Percentiles rank a stretch among this genome's conserved stretches.
These are phyloP conservation scores for Margarornis squamiger DNA, from an alignment of 2,797 vertebrate species.

Conservation along the genomic window DNA sequence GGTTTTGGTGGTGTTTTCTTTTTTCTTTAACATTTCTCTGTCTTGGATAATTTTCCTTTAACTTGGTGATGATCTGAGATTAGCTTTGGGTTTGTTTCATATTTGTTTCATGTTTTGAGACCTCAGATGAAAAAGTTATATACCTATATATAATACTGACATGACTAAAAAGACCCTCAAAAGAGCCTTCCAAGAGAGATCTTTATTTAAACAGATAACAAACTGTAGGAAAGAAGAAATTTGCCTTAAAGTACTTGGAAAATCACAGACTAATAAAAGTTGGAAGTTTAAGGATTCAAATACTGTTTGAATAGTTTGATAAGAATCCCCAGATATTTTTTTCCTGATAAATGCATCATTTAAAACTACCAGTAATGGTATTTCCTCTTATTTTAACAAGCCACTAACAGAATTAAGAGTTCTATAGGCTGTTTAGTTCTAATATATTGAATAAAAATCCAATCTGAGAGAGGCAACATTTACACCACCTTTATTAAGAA, in stretches of 20 bases:
- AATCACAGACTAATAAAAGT: not conserved
- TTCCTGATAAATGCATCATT: not conserved
- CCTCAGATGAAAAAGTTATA: not conserved
- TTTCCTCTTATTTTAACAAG: not conserved
- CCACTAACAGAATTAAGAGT: not conserved
- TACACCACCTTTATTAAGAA: not conserved
- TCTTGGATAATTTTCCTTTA: not conserved
- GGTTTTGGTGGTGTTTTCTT: not conserved
- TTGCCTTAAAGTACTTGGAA: not conserved
- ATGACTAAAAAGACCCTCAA: not conserved
- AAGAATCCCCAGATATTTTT: not conserved
- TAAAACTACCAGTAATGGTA: not conserved
- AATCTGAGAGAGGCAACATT: not conserved
- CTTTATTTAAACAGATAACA: not conserved
- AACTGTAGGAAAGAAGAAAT: not conserved
- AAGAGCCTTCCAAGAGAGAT: not conserved
- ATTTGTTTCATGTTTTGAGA: not conserved
- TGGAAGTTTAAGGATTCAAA: not conserved
- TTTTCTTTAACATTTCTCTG: not conserved
- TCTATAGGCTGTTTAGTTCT: not conserved
- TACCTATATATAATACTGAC: not conserved
- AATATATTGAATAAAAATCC: not conserved
- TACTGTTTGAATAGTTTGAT: not conserved
- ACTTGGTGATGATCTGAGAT: not conserved
- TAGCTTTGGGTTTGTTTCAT: not conserved